A percentile compares a stretch with the other conserved stretches of the same genome.
Conservation (phyloP, 1,140 invertebrate genomes). For the Leptinotarsa texana region DNA sequence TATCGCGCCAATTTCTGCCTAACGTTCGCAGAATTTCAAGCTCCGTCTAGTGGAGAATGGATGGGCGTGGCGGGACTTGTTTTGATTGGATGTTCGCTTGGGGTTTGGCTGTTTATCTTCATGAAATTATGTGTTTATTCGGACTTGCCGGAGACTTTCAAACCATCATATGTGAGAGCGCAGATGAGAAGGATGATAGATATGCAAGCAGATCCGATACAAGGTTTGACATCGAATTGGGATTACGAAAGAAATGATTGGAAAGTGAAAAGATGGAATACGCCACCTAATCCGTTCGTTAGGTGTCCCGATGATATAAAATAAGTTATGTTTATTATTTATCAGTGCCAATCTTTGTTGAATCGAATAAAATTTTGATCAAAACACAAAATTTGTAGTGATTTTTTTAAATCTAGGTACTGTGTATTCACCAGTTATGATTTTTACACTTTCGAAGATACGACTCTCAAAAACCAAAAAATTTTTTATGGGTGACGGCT, state of each 20-base stretch:
- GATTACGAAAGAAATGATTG: conserved; percentile 69
- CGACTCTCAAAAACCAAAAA: too few species aligned
- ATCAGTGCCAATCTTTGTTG: too few species aligned
- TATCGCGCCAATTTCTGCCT: conserved; percentile 42
- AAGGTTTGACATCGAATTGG: conserved; percentile 70
- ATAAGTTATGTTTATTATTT: not conserved
- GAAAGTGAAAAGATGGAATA: conserved; percentile 54
- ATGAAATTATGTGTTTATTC: conserved; percentile 23
- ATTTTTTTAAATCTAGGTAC: too few species aligned
- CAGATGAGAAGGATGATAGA: conserved; percentile 78
- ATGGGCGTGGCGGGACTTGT: conserved; percentile 30
- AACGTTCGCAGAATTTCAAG: conserved; percentile 43
- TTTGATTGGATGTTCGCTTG: conserved; percentile 33
- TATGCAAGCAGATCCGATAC: conserved; percentile 74
- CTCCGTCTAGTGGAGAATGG: conserved; percentile 29
- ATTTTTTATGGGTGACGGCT: too few species aligned
- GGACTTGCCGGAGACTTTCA: conserved; percentile 26
- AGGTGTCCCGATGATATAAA: conserved; percentile 34
- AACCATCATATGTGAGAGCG: conserved; percentile 56
- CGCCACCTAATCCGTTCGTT: conserved; percentile 43
- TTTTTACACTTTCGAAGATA: too few species aligned
- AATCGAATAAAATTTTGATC: too few species aligned
- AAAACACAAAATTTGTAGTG: too few species aligned
- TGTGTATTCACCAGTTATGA: too few species aligned
- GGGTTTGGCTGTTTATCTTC: conserved; percentile 39